Base-by-base conservation (phyloP, 2,797 vertebrate genomes). In the Tolypeutes matacus region DNA sequence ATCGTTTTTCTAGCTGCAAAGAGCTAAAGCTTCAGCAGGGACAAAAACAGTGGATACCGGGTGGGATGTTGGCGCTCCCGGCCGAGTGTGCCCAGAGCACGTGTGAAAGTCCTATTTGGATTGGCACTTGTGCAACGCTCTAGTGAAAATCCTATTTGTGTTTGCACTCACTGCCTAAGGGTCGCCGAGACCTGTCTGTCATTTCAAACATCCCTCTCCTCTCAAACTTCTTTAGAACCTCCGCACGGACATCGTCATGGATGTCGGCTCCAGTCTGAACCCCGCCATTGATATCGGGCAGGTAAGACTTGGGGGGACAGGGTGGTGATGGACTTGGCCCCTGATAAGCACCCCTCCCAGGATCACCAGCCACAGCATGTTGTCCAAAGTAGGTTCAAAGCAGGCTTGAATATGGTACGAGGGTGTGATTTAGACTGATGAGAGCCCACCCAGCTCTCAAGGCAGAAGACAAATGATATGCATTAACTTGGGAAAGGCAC, bases 241-340 rank as follows among this genome's bases (percentile, higher is more conserved):
- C 91, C 99, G 99, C 69, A 99, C 99, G 39, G 99, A 99, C 89
- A 99, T 99, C 3, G 99, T 99, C 90, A 99, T 99, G 99, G 99
- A 99, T 78, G 99, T 99, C 3, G 99, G 99, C 20, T 98, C 98
- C 95, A 99, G 99, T 92, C 98, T 99, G 93, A 99, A 99, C 96
- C 99, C 99, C 56, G 99, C 99, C 17, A 98, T 99, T 14, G 99
- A 99, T 95, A 99, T 99, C 65, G 99, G 99, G 85, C 99, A 99
- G 99, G 99, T 99, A 97, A 98, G 98, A 8, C 46, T 67, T 51
- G 0, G 31, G 85, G 39, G 39, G 17, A 13, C n/a, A 29, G 49
- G 3, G 21, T 70, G 62, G 31, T 56, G 51, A n/a, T 1, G n/a
- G 4, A 56, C 18, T 49, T 20, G 14, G 39, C 23, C 15, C 3